These are phyloP conservation scores for Drosophila willistoni DNA, from an alignment of 1,140 invertebrate genomes.

Conservation along the genomic window DNA sequence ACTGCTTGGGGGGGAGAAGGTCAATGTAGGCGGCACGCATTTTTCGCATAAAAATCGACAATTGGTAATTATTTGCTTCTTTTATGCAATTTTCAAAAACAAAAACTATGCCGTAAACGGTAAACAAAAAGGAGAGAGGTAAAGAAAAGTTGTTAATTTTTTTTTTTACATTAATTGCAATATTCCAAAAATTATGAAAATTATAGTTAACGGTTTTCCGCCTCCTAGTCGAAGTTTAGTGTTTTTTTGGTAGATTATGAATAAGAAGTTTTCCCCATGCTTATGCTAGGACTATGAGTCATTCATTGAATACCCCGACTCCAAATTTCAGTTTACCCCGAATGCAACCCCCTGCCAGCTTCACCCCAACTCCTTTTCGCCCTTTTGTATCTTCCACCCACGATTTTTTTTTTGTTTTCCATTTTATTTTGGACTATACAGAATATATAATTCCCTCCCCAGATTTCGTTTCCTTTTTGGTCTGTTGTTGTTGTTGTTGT, in stretches of 20 bases:
- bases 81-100: constrained; percentile 47
- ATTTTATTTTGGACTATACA: background rate
- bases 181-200: no score
- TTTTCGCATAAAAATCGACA: constrained; percentile 73
- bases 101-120: background rate
- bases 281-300: background rate
- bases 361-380: background rate
- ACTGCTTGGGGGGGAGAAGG: background rate
- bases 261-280: no score
- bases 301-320: background rate
- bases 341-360: background rate
- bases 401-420: background rate
- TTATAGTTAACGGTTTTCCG: no score
- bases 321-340: background rate
- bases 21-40: constrained; percentile 54
- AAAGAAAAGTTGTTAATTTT: no score
- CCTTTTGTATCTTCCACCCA: background rate
- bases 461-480: background rate
- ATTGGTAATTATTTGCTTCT: constrained; percentile 26
- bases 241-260: no score
- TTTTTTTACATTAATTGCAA: no score
- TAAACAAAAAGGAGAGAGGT: background rate
- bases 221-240: no score
- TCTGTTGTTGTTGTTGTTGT: background rate
- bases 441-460: constrained; percentile 1